Percentiles rank a stretch among this genome's conserved stretches.
Conservation (phyloP, 1,140 invertebrate genomes). For the Epicauta chinensis region DNA sequence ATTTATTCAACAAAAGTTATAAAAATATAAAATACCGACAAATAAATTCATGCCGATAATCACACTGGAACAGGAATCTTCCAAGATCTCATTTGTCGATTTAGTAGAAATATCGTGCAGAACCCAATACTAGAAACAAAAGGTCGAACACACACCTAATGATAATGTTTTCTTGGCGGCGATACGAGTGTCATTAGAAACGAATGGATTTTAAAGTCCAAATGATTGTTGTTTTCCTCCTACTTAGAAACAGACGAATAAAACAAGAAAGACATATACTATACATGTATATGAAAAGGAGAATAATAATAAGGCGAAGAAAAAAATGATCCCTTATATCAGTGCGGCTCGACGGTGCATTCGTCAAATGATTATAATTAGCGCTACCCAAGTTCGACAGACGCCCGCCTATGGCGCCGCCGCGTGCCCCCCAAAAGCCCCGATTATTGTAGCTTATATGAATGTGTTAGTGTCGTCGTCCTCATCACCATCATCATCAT, state of each 20-base stretch:
- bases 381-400: conserved; percentile 20
- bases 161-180: conserved; percentile 9
- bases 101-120: conserved; percentile 14
- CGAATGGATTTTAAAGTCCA: not conserved
- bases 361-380: conserved; percentile 31
- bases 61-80: too few relatives aligned
- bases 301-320: conserved; percentile 9
- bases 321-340: conserved; percentile 8
- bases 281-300: not conserved
- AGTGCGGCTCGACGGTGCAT: conserved; percentile 6
- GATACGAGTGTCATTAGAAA: conserved; percentile 22
- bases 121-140: conserved; percentile 11
- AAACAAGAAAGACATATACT: not conserved
- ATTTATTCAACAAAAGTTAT: too few relatives aligned
- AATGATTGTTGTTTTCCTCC: too few relatives aligned
- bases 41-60: too few relatives aligned
- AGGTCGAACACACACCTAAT: conserved; percentile 22
- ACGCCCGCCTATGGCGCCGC: conserved; percentile 29
- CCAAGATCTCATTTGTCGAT: too few relatives aligned
- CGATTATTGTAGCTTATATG: conserved; percentile 2
- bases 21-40: too few relatives aligned
- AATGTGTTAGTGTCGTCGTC: too few relatives aligned
- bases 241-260: not conserved
- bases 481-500: not conserved
- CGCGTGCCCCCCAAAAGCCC: conserved; percentile 20